phyloP scores from a whole-genome alignment of 2,888 invertebrate species.

The Erynnis tages region DNA sequence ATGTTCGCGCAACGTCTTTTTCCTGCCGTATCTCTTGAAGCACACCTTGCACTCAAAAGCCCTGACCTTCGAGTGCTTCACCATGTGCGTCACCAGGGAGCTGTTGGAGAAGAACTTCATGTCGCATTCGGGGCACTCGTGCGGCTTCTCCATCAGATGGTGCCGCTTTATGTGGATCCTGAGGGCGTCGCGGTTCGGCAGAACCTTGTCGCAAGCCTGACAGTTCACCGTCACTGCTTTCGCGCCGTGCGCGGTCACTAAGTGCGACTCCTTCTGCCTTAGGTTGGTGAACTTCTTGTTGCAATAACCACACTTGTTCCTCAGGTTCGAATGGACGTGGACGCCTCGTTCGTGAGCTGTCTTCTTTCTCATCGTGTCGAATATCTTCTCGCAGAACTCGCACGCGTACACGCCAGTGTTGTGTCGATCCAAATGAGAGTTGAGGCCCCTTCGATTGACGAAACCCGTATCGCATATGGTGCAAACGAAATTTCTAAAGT shows the following conservation, averaged over 20 bases:
- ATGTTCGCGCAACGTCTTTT: constrained; percentile 41
- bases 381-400: constrained; percentile 61
- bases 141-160: constrained; percentile 49
- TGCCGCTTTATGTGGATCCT: constrained; percentile 42
- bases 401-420: constrained; percentile 55
- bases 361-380: constrained; percentile 45
- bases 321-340: constrained; percentile 46
- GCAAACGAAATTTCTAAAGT: constrained; percentile 43
- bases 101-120: constrained; percentile 39
- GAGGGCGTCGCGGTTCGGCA: constrained; percentile 36
- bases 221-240: constrained; percentile 35
- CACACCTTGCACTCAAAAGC: constrained; percentile 41
- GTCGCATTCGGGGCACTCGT: constrained; percentile 40
- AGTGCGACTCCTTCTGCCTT: constrained; percentile 39
- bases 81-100: constrained; percentile 40
- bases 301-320: constrained; percentile 45
- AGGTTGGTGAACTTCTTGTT: constrained; percentile 42
- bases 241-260: constrained; percentile 38
- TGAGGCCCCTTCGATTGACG: constrained; percentile 35
- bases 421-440: constrained; percentile 39
- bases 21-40: constrained; percentile 36
- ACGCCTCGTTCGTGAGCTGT: constrained; percentile 47
- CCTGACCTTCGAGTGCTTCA: constrained; percentile 39
- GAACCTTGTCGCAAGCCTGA: constrained; percentile 43
- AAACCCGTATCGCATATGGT: constrained; percentile 43